These are phyloP conservation scores for Podarcis cretensis DNA, from an alignment of 2,113 vertebrate species.

Conservation along the genomic window DNA sequence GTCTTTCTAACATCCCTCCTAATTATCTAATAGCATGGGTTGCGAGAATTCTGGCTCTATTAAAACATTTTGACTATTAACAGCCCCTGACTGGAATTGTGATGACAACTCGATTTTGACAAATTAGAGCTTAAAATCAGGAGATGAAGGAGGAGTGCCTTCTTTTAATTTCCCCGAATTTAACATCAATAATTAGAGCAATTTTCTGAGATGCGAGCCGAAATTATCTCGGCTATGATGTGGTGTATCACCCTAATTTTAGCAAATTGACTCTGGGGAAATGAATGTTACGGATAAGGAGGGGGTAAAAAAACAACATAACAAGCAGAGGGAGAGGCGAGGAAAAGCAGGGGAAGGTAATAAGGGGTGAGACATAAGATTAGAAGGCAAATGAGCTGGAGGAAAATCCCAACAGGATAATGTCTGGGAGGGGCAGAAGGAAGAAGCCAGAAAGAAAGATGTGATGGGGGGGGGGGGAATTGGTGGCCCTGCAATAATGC, in stretches of 20 bases:
- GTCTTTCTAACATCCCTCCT: constrained; percentile 90
- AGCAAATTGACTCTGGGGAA: constrained; percentile 83
- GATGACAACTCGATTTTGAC: constrained; percentile 95
- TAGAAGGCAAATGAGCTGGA: neutral
- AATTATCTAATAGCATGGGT: constrained; percentile 99
- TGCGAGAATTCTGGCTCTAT: constrained; percentile 92
- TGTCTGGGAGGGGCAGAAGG: neutral
- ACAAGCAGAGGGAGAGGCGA: neutral
- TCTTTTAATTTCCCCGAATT: constrained; percentile 95
- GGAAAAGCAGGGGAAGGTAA: neutral
- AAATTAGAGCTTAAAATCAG: constrained; percentile 94
- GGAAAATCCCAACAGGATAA: constrained; percentile 31
- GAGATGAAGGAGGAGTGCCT: constrained; percentile 91
- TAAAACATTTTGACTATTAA: constrained; percentile 97
- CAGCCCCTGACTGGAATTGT: constrained; percentile 94
- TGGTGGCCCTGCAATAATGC: neutral
- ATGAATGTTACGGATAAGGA: constrained; percentile 77
- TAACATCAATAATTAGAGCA: constrained; percentile 98
- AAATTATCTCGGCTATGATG: constrained; percentile 83
- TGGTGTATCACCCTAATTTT: constrained; percentile 82
- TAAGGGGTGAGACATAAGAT: constrained; percentile 5
- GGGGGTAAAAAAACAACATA: neutral
- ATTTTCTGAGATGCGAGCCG: constrained; percentile 87
- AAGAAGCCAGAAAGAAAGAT: neutral
- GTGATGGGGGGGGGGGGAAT: neutral